These are phyloP conservation scores for Callocephalon fimbriatum DNA, from an alignment of 2,113 vertebrate species.

Conservation along the genomic window DNA sequence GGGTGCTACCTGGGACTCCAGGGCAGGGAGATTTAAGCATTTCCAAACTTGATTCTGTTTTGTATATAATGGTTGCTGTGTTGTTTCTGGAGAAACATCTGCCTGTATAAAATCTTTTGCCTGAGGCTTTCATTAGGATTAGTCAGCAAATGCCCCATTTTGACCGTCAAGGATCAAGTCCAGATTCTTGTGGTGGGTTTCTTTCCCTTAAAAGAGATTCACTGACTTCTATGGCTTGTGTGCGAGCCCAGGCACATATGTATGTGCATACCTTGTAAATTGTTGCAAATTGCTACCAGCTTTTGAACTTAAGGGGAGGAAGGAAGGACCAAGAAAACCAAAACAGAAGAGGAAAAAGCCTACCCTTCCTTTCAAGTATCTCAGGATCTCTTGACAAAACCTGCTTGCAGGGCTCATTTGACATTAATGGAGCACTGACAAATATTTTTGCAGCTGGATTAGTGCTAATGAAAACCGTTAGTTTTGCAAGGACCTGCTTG, in stretches of 20 bases:
- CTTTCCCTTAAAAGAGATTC: not conserved
- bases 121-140: not conserved
- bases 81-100: not conserved
- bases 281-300: constrained; percentile 22
- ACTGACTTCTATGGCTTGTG: not conserved
- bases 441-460: constrained; percentile 56
- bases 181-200: not conserved
- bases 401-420: not conserved
- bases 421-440: constrained; percentile 2
- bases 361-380: not conserved
- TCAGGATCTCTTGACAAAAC: constrained; percentile 1
- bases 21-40: not conserved
- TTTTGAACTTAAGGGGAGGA: not conserved
- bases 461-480: not conserved
- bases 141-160: not conserved
- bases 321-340: not conserved
- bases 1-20: not conserved
- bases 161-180: accelerated
- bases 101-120: not conserved
- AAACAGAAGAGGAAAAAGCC: not conserved
- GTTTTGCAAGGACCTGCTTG: not conserved
- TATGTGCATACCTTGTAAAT: not conserved
- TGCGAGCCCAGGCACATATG: not conserved
- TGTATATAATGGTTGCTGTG: not conserved
- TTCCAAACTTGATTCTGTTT: not conserved